A percentile compares a stretch with the other conserved stretches of the same genome.
These are phyloP conservation scores for Drosophila melanica DNA, from an alignment of 1,140 invertebrate genomes.

Conservation along the genomic window DNA sequence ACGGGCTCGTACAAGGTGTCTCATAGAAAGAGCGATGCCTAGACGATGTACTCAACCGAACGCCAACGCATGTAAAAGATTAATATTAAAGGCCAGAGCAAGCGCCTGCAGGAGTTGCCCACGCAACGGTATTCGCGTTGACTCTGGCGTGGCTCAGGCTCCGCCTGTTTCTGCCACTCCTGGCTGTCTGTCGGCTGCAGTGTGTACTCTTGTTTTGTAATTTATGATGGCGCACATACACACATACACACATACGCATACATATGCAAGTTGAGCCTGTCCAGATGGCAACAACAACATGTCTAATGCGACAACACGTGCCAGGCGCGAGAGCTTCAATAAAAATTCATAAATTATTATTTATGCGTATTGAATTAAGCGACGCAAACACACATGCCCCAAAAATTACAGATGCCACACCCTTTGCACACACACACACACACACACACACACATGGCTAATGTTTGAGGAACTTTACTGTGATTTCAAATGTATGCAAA, in stretches of 20 bases:
- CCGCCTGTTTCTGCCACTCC: background rate
- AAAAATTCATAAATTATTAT: constrained; percentile 61
- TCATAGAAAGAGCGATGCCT: background rate
- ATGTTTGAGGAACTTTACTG: background rate
- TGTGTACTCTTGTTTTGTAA: constrained; percentile 33
- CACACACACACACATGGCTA: background rate
- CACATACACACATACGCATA: background rate
- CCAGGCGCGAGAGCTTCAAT: constrained; percentile 37
- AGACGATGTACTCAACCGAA: constrained; percentile 9
- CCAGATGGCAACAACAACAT: background rate
- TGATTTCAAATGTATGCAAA: constrained; percentile 53
- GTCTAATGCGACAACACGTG: constrained; percentile 29
- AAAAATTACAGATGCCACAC: constrained; percentile 26
- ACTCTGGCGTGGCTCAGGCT: background rate
- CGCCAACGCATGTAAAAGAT: constrained; percentile 35
- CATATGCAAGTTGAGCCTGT: background rate
- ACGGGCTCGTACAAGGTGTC: constrained; percentile 10
- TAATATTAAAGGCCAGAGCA: constrained; percentile 32
- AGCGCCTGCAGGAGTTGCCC: constrained; percentile 12
- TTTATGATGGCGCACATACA: constrained; percentile 36
- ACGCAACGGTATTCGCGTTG: constrained; percentile 10
- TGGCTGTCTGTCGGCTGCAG: constrained; percentile 11
- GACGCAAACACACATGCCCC: constrained; percentile 16
- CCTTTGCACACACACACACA: background rate
- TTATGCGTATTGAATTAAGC: constrained; percentile 60